Percentiles rank a stretch among this genome's conserved stretches.
Evolutionary conservation across 2,797 vertebrate species (phyloP).

Genomic region (Sebastes oblongus): DNA sequence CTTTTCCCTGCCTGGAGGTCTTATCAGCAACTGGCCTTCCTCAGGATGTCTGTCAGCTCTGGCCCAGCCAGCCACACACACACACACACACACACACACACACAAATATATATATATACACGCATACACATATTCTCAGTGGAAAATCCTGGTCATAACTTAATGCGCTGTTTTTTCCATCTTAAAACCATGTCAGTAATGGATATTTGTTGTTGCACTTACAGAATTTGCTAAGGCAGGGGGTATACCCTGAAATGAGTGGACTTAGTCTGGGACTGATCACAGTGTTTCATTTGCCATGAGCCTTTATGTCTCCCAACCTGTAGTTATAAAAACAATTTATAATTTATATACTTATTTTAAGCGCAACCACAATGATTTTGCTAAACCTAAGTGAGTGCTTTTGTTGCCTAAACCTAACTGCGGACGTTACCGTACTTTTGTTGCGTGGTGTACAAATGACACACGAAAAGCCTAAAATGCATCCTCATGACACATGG

Average conservation of each 20-base stretch:
- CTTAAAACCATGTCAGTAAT: conserved; percentile 5
- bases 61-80: not conserved
- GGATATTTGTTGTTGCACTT: conserved; percentile 8
- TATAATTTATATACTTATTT: too few relatives aligned
- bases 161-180: conserved; percentile 14
- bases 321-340: not conserved
- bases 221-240: not conserved
- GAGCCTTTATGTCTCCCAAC: not conserved
- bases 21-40: conserved; percentile 83
- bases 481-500: too few relatives aligned
- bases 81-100: not conserved
- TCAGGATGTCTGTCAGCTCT: conserved; percentile 78
- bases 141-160: conserved; percentile 51
- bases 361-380: too few relatives aligned
- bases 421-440: too few relatives aligned
- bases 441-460: too few relatives aligned
- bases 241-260: not conserved
- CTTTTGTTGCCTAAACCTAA: too few relatives aligned
- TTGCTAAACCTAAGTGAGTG: too few relatives aligned
- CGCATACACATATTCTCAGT: not conserved
- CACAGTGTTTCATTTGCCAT: not conserved
- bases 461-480: too few relatives aligned
- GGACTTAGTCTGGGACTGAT: not conserved
- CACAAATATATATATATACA: not conserved
- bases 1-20: conserved; percentile 63